Conservation (phyloP, 2,113 vertebrate genomes). For the Ginglymostoma cirratum region DNA sequence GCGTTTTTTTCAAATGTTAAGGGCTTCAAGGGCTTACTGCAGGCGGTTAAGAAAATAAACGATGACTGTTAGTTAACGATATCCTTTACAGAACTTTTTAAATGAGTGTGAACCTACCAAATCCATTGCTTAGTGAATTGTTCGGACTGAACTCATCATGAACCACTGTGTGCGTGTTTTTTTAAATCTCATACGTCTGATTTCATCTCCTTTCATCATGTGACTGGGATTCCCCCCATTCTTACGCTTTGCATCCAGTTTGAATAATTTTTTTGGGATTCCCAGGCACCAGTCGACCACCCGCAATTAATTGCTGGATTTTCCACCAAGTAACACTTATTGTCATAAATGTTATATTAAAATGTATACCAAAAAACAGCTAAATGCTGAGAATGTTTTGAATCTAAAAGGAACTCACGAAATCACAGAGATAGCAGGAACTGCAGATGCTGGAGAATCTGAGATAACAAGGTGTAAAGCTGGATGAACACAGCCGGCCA, state of each 20-base stretch:
- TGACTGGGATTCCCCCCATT: background rate
- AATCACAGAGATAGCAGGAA: too few relatives aligned
- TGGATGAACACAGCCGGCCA: too few relatives aligned
- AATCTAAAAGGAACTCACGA: too few relatives aligned
- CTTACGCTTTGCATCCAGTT: too few relatives aligned
- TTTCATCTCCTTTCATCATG: background rate
- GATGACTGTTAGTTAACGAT: background rate
- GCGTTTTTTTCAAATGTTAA: background rate
- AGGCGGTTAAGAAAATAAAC: background rate
- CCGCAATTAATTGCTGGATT: background rate
- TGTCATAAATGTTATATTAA: background rate
- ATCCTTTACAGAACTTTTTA: background rate
- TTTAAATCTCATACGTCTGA: background rate
- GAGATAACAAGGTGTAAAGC: too few relatives aligned
- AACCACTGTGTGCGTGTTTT: background rate
- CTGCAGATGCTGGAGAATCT: too few relatives aligned
- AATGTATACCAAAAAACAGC: too few relatives aligned
- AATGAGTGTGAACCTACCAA: background rate
- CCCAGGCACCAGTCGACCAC: background rate
- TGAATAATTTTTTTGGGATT: constrained; percentile 15
- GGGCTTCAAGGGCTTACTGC: background rate
- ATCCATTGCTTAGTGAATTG: too few relatives aligned
- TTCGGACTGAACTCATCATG: background rate
- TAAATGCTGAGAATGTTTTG: background rate
- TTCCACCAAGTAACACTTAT: background rate